Evolutionary conservation across 2,113 vertebrate genomes (phyloP), one percentile per base, ranked within the genome.

Genomic region (Charina bottae): DNA sequence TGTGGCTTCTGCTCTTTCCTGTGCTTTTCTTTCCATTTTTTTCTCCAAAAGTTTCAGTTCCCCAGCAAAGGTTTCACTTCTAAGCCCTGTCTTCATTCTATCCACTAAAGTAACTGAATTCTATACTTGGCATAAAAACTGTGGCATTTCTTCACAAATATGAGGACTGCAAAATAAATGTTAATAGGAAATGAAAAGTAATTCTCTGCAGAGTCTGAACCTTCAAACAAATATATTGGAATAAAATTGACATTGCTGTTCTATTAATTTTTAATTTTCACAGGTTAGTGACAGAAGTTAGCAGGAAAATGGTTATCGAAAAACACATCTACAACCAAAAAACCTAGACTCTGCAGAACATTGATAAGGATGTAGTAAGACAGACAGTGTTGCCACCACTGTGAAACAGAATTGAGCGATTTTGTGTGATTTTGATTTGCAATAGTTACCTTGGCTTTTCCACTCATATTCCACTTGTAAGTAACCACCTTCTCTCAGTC

Each of bases 11-110:
- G 58, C 49, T 87, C 33, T 85, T 89, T 90, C 84, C 89, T 89
- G 42, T 88, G 28, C 17, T 85, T 87, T 28, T 85, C n/a, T 55
- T 94, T 84, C 64, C 88, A 86, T 4, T 91, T 64, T 46, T 90
- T 62, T 88, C 64, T 64, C 78, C 84, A 53, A 62, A 89, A 87
- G 6, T 64, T 33, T 60, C 58, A 90, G 55, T 90, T 94, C 46
- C 53, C 37, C 85, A 91, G 92, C 46, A 0, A 0, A 1, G 17
- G 53, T 84, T 33, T 89, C 28, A 42, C 24, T 21, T 83, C 54
- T 87, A 56, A 83, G 83, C n/a, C 42, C 85, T 83, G 68, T 60
- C 85, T 90, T 90, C 83, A 53, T 85, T 91, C 83, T 90, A 90
- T 55, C 72, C 78, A 90, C 89, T 85, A 85, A 59, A 85, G 83